Evolutionary conservation across 2,797 vertebrate species (phyloP), one percentile per base, ranked within the genome.

Genomic region (Micromesistius poutassou): DNA sequence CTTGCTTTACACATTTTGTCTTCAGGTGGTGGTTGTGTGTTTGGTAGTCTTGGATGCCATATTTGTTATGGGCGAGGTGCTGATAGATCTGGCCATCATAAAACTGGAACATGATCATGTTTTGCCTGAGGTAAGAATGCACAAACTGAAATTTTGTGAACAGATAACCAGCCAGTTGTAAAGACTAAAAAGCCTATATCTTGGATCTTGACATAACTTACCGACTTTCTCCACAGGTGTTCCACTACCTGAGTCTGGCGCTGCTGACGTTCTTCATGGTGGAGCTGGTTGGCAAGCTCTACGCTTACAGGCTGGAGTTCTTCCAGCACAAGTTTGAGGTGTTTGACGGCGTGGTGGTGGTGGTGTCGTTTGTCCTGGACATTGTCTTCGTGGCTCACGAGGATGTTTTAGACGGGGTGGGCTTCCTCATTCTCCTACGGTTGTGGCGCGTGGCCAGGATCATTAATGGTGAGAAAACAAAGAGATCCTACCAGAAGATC

Each of bases 381-480:
- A 4, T 99, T 0, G 86, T 95, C 55, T 94, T 96, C 82, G 78
- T 98, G 80, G 95, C 96, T 85, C 87, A 80, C 0, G 93, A 97
- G 84, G 95, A 96, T 0, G 92, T 91, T 70, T 97, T 98, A 0
- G 95, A 96, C 50, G 98, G 94, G 0, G 90, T 96, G 0, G 96
- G 96, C 62, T 91, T 99, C 33, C 91, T 99, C 79, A 98, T 99
- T 50, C 92, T 99, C 77, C 95, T 99, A 75, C 88, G 98, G 66
- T 94, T 99, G 50, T 99, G 98, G 98, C 95, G 98, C 50, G 96
- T 99, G 83, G 97, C 96, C 82, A 93, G 98, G 85, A 99, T 99
- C 22, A 92, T 99, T 81, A 99, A 99, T 0, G 97, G 98, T 98
- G 83, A 38, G 89, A 12, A 28, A 66, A 28, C 0, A 16, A 28